Evolutionary conservation across 2,888 invertebrate species (phyloP).

Genomic region (Achlya flavicornis): DNA sequence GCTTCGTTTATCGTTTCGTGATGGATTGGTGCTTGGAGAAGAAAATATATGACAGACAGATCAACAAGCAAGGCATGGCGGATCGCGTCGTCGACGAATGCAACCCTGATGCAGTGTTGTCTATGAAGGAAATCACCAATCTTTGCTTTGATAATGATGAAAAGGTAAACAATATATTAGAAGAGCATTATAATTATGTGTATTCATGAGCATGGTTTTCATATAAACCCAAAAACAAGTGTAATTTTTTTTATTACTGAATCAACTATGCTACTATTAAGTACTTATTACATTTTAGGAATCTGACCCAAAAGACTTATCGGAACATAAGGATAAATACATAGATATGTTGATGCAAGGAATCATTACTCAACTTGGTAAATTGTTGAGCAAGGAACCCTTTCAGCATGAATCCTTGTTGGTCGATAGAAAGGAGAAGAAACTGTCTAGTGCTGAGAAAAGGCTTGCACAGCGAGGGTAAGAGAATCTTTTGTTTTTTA

Average conservation of each 20-base stretch:
- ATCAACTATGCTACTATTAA: too few relatives aligned
- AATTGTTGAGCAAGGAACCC: constrained; percentile 90
- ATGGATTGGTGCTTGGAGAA: constrained; percentile 98
- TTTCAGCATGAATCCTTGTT: constrained; percentile 98
- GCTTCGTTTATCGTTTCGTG: constrained; percentile 97
- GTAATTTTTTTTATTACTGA: too few relatives aligned
- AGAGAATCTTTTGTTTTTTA: constrained; percentile 25
- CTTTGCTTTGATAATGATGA: constrained; percentile 95
- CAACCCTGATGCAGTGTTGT: constrained; percentile 97
- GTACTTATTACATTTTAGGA: constrained; percentile 71
- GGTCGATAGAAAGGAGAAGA: constrained; percentile 97
- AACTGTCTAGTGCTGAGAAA: constrained; percentile 96
- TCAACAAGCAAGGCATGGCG: constrained; percentile 99
- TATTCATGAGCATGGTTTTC: too few relatives aligned
- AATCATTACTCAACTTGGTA: constrained; percentile 85
- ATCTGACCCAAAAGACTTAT: constrained; percentile 89
- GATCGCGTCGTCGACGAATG: constrained; percentile 99
- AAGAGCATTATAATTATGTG: too few relatives aligned
- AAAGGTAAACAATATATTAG: constrained; percentile 58
- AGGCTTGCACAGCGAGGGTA: constrained; percentile 92
- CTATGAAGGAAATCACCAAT: constrained; percentile 94
- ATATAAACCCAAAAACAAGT: too few relatives aligned
- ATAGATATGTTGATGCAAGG: constrained; percentile 93
- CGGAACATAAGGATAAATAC: constrained; percentile 88
- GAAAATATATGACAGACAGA: constrained; percentile 99